Base-by-base conservation (phyloP, 1,140 invertebrate genomes). In the Acarapis woodi region DNA sequence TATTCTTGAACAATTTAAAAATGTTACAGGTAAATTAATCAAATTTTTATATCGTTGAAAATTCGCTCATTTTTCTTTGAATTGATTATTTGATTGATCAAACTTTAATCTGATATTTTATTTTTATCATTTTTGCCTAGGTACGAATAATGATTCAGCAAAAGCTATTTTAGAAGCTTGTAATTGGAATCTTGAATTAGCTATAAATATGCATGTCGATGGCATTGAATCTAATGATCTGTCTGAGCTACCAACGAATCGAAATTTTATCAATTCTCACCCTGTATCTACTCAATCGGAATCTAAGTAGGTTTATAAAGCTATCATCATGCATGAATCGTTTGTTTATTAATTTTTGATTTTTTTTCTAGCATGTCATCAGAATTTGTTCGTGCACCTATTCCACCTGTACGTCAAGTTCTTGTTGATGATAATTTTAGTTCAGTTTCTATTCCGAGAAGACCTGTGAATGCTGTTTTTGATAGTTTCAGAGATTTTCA, bases 401-500 rank as follows among this genome's bases (percentile, higher is more conserved):
- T 71, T 45, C 60, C 65, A 39, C 67, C 67, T 15, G 65, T 57
- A 25, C 60, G 61, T 44, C 68, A 68, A 51, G 58, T 66, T 25
- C 47, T 66, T 18, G 55, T 67, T 2, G 58, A 64, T 47, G 56
- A 33, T 18, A 38, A 49, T 40, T 55, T 44, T 49, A 59, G 48
- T 42, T n/a, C 25, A 26, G 15, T 12, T 24, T 18, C 15, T 9
- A 35, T 21, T 14, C 22, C 23, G 5, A 21, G 53, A 32, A 51
- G 59, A 43, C 46, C 54, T 38, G 52, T 59, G 1, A 57, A 58
- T 44, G 64, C 60, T 37, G 63, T 67, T 12, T 71, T 69, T 53
- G 67, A 71, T 53, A 62, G 61, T 42, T 70, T 70, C 47, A 48
- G 67, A 40, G 65, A 69, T 55, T 70, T 69, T 51, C 57, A 65